phyloP scores from a whole-genome alignment of 2,797 vertebrate species.

The Antrozous pallidus region DNA sequence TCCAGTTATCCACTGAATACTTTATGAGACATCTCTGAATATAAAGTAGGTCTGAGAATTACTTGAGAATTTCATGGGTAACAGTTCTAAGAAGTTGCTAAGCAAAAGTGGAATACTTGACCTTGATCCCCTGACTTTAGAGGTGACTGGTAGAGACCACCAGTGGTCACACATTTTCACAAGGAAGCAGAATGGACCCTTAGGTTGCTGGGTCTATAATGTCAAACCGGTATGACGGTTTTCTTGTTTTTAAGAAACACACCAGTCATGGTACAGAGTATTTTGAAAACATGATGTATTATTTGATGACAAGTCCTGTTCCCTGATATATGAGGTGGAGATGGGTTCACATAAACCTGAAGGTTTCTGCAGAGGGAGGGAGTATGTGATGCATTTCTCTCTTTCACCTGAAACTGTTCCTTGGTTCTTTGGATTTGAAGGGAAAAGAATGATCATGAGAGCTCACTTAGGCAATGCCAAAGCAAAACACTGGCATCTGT shows the following conservation, averaged over 20 bases:
- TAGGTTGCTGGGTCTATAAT: not conserved
- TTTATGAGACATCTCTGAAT: not conserved
- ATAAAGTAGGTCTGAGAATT: not conserved
- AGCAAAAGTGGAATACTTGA: not conserved
- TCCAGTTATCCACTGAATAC: not conserved
- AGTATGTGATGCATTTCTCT: not conserved
- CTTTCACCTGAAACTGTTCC: not conserved
- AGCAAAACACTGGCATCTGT: not conserved
- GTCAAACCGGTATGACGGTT: not conserved
- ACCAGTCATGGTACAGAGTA: not conserved
- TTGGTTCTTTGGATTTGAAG: not conserved
- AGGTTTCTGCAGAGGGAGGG: not conserved
- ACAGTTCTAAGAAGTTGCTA: not conserved
- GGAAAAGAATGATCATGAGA: not conserved
- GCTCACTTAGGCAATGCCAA: not conserved
- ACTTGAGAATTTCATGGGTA: not conserved
- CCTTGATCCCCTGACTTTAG: not conserved
- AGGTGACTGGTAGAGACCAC: not conserved
- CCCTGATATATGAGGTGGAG: constrained; percentile 52
- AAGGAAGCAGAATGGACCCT: not conserved
- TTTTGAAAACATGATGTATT: constrained; percentile 52
- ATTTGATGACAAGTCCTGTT: constrained; percentile 35
- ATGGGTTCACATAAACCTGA: constrained; percentile 22
- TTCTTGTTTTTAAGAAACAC: constrained; percentile 36
- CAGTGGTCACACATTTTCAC: not conserved